Evolutionary conservation across 2,888 invertebrate species (phyloP).

Genomic region (Philereme vetulata): DNA sequence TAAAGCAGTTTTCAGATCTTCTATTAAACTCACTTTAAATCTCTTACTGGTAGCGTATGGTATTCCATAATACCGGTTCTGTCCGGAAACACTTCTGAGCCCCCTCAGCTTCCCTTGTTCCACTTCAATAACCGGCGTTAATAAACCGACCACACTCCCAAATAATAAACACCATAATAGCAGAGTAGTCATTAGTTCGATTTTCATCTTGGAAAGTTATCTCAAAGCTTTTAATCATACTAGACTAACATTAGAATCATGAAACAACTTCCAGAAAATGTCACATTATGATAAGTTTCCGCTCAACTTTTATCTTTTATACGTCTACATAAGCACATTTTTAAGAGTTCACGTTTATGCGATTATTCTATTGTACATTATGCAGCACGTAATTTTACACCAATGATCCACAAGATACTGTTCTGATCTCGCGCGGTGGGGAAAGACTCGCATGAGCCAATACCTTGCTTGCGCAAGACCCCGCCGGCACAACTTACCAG

Average conservation of each 20-base stretch:
- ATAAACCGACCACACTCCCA: slow-evolving; percentile 27
- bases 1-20: too few relatives aligned
- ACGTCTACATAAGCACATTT: too few relatives aligned
- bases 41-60: slow-evolving; percentile 66
- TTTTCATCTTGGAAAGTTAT: slow-evolving; percentile 26
- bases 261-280: too few relatives aligned
- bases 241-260: not conserved
- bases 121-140: slow-evolving; percentile 58
- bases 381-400: slow-evolving; percentile 15
- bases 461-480: slow-evolving; percentile 22
- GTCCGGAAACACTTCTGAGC: slow-evolving; percentile 56
- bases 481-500: slow-evolving; percentile 11
- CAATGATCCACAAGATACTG: slow-evolving; percentile 20
- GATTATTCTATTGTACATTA: not conserved
- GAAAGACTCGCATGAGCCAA: slow-evolving; percentile 19
- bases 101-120: slow-evolving; percentile 66
- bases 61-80: slow-evolving; percentile 70
- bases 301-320: too few relatives aligned
- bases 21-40: slow-evolving; percentile 59
- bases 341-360: too few relatives aligned
- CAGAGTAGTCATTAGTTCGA: not conserved
- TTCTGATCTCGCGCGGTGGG: slow-evolving; percentile 15
- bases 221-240: not conserved
- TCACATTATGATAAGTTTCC: too few relatives aligned
- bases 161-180: slow-evolving; percentile 14